Evolutionary conservation across 2,797 vertebrate genomes (phyloP).

Genomic region (Macrochelys suwanniensis): DNA sequence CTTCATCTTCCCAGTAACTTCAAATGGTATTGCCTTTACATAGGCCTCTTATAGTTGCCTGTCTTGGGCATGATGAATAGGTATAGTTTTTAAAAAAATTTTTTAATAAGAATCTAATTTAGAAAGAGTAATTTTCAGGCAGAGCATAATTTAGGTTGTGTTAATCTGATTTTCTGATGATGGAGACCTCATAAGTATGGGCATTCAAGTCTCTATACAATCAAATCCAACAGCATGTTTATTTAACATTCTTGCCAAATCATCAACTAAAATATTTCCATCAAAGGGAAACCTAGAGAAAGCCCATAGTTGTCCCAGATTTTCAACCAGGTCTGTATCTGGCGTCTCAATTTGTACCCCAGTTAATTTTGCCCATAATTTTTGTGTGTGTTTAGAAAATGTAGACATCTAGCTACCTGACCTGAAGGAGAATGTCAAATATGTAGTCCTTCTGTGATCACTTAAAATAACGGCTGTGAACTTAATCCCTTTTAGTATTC

Average conservation of each 20-base stretch:
- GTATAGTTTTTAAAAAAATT: slow-evolving; percentile 41
- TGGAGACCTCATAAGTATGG: slow-evolving; percentile 57
- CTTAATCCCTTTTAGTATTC: not conserved
- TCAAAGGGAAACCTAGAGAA: slow-evolving; percentile 23
- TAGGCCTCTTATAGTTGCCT: not conserved
- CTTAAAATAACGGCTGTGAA: not conserved
- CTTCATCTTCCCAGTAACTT: not conserved
- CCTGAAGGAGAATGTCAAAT: not conserved
- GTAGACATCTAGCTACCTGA: not conserved
- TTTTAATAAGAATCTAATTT: slow-evolving; percentile 69
- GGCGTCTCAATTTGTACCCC: not conserved
- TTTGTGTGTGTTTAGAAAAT: not conserved
- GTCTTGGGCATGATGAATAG: slow-evolving; percentile 62
- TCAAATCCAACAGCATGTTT: slow-evolving; percentile 22
- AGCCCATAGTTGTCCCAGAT: not conserved
- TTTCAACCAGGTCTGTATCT: not conserved
- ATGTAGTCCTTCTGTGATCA: not conserved
- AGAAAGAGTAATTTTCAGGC: slow-evolving; percentile 50
- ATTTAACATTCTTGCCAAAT: not conserved
- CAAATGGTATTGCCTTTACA: not conserved
- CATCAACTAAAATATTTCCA: not conserved
- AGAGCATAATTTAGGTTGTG: slow-evolving; percentile 40
- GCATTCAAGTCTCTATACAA: slow-evolving; percentile 54
- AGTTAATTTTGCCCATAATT: not conserved
- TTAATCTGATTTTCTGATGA: slow-evolving; percentile 69